A percentile compares a stretch with the other conserved stretches of the same genome.
phyloP scores from a whole-genome alignment of 2,888 invertebrate genomes.

The Watsonalla cultraria region DNA sequence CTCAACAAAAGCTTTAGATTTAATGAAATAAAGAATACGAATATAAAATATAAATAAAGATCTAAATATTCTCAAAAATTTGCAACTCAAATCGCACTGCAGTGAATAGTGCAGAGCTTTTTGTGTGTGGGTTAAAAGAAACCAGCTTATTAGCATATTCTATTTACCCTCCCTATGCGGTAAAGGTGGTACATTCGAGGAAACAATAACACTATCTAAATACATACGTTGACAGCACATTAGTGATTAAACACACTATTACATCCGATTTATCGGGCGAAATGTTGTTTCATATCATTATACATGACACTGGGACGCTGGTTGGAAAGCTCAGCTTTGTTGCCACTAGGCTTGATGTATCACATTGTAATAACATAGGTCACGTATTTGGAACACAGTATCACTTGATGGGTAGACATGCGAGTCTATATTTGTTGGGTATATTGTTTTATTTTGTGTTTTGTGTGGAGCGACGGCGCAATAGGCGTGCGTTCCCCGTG shows the following conservation, averaged over 20 bases:
- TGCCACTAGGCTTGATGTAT: conserved; percentile 25
- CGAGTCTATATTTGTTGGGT: conserved; percentile 32
- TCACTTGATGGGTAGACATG: conserved; percentile 38
- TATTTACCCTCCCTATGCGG: conserved; percentile 51
- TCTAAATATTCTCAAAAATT: conserved; percentile 51
- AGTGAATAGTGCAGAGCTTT: conserved; percentile 77
- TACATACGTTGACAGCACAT: conserved; percentile 49
- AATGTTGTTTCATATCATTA: conserved; percentile 71
- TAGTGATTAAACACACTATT: conserved; percentile 63
- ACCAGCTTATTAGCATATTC: conserved; percentile 73
- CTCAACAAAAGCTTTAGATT: not conserved
- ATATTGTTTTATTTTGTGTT: conserved; percentile 62
- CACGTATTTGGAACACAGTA: conserved; percentile 29
- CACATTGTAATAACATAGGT: conserved; percentile 23
- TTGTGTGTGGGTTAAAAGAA: conserved; percentile 71
- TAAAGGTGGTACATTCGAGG: conserved; percentile 27
- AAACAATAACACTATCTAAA: conserved; percentile 33
- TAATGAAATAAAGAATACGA: conserved; percentile 15
- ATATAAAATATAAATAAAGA: conserved; percentile 13
- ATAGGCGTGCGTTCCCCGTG: conserved; percentile 36
- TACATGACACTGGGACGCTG: conserved; percentile 47
- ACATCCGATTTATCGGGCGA: conserved; percentile 66
- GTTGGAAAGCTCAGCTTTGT: conserved; percentile 38
- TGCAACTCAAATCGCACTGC: conserved; percentile 78
- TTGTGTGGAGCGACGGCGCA: conserved; percentile 16